Evolutionary conservation across 2,113 vertebrate genomes (phyloP).

Genomic region (Okapia johnstoni): DNA sequence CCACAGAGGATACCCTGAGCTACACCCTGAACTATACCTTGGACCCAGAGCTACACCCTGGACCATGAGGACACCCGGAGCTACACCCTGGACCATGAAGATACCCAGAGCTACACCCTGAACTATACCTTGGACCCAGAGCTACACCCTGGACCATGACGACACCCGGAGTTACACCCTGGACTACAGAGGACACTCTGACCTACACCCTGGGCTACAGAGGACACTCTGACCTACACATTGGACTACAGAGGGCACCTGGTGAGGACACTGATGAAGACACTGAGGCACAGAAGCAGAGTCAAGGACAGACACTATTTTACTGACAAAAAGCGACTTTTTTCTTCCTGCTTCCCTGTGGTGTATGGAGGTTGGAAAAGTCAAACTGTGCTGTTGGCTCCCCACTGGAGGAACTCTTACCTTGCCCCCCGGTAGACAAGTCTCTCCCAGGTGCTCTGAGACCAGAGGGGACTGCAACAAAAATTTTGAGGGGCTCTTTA

Average conservation of each 20-base stretch:
- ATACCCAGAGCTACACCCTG: background rate
- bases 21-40: fast-evolving
- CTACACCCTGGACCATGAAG: background rate
- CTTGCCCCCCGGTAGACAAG: background rate
- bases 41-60: fast-evolving
- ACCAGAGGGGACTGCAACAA: background rate
- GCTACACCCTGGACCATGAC: background rate
- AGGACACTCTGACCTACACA: background rate
- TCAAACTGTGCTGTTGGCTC: background rate
- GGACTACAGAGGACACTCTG: background rate
- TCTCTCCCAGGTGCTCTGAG: background rate
- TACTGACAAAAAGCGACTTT: background rate
- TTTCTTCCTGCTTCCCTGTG: background rate
- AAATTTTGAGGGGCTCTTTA: background rate
- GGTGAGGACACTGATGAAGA: background rate
- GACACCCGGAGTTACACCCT: background rate
- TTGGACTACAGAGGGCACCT: background rate
- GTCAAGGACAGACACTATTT: background rate
- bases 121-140: background rate
- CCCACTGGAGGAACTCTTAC: background rate
- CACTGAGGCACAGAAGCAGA: background rate
- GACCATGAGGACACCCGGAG: background rate
- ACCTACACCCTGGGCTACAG: background rate
- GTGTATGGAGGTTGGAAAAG: background rate
- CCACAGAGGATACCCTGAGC: background rate